A percentile compares a stretch with the other conserved stretches of the same genome.
Evolutionary conservation across 2,888 invertebrate species (phyloP).

Genomic region (Cremastobaeus sp.): DNA sequence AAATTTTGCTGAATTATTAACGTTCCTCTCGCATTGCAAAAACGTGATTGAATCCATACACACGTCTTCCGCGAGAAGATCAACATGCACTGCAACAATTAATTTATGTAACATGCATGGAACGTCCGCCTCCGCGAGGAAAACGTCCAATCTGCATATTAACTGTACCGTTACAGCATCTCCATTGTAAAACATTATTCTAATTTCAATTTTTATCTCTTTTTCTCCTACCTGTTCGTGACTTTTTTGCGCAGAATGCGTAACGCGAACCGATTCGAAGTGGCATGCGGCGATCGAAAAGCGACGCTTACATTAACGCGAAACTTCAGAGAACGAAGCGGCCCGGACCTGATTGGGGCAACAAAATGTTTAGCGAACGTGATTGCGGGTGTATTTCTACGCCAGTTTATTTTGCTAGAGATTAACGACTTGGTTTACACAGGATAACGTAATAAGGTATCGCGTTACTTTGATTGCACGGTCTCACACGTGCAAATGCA

Average conservation of each 20-base stretch:
- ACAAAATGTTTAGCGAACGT: conserved; percentile 8
- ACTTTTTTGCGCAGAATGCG: no score
- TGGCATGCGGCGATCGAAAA: no score
- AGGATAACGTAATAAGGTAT: conserved; percentile 32
- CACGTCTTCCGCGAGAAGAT: conserved; percentile 12
- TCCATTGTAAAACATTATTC: conserved; percentile 47
- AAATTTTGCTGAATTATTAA: background rate
- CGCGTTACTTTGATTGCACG: conserved; percentile 40
- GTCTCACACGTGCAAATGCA: conserved; percentile 48
- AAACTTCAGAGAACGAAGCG: no score
- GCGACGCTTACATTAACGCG: no score
- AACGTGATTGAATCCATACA: no score
- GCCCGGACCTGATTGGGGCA: conserved; percentile 19
- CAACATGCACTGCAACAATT: conserved; percentile 19
- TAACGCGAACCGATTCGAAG: no score
- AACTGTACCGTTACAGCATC: conserved; percentile 24
- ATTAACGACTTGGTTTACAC: conserved; percentile 36
- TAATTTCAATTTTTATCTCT: no score
- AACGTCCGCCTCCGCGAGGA: conserved; percentile 5
- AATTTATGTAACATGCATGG: conserved; percentile 19
- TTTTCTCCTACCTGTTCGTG: no score
- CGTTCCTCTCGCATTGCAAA: background rate
- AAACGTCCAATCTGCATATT: conserved; percentile 35
- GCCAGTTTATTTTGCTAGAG: conserved; percentile 33
- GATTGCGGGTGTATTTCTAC: conserved; percentile 3